Conservation (phyloP, 2,888 invertebrate species). For the Dione juno region DNA sequence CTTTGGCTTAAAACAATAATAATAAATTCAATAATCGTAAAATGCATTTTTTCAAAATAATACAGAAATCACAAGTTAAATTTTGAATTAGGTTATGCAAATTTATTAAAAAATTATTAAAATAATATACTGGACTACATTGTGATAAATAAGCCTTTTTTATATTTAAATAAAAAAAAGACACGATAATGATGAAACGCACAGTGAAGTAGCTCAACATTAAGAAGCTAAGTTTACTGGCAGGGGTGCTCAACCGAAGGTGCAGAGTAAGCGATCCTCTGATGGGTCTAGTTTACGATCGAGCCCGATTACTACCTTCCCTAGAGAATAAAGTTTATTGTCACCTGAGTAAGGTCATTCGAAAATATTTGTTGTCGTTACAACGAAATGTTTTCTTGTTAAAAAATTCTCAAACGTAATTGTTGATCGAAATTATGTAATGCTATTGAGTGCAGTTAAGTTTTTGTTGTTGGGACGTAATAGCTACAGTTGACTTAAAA, state of each 20-base stretch:
- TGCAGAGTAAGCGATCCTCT: slow-evolving; percentile 65
- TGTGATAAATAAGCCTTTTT: too few species aligned
- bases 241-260: slow-evolving; percentile 59
- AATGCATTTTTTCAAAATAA: too few species aligned
- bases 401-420: slow-evolving; percentile 29
- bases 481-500: background rate
- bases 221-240: slow-evolving; percentile 51
- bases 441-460: background rate
- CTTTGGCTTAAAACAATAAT: background rate
- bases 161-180: background rate
- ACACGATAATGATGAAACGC: slow-evolving; percentile 1
- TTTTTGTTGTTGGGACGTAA: background rate
- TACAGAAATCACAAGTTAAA: too few species aligned
- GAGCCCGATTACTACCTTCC: slow-evolving; percentile 60
- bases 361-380: slow-evolving; percentile 51
- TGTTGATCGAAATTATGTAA: background rate
- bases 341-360: slow-evolving; percentile 78
- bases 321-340: slow-evolving; percentile 69
- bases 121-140: too few species aligned
- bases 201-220: slow-evolving; percentile 21
- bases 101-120: too few species aligned
- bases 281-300: slow-evolving; percentile 71
- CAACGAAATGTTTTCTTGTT: slow-evolving; percentile 34
- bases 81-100: too few species aligned
- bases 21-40: too few species aligned